Percentiles rank a stretch among this genome's conserved stretches.
Evolutionary conservation across 64 coral and sea anemone species (phyloP).

Genomic region (Exaiptasia diaphana): DNA sequence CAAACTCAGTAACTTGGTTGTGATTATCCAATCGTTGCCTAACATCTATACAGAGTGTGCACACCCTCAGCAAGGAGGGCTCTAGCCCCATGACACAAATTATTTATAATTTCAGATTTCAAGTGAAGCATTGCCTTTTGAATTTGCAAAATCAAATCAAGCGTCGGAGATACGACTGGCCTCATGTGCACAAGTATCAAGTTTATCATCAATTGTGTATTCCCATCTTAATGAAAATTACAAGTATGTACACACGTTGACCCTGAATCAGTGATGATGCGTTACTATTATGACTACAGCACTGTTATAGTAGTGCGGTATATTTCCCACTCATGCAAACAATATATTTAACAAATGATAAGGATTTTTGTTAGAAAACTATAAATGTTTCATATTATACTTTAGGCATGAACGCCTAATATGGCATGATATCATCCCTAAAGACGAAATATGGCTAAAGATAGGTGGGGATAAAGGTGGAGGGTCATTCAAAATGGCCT

Average conservation of each 20-base stretch:
- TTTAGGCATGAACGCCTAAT: background rate
- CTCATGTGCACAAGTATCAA: background rate
- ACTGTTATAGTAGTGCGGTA: background rate
- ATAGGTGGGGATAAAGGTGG: constrained; percentile 31
- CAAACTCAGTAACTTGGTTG: too few relatives aligned
- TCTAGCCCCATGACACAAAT: too few relatives aligned
- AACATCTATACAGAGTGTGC: too few relatives aligned
- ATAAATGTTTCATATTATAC: background rate
- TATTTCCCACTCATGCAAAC: background rate
- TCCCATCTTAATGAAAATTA: background rate
- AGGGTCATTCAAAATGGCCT: constrained; percentile 14
- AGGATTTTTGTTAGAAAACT: background rate
- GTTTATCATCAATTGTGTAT: background rate
- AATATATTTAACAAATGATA: background rate
- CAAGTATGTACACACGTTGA: background rate
- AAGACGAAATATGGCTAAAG: constrained; percentile 4
- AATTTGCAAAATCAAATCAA: background rate
- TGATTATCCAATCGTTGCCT: too few relatives aligned
- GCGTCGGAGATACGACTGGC: background rate
- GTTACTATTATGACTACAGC: background rate
- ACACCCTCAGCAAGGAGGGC: too few relatives aligned
- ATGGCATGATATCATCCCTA: constrained; percentile 15
- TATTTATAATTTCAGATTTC: background rate
- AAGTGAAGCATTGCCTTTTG: background rate
- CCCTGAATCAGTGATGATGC: background rate